These are phyloP conservation scores for Camarhynchus parvulus DNA, from an alignment of 2,113 vertebrate genomes.

Conservation along the genomic window DNA sequence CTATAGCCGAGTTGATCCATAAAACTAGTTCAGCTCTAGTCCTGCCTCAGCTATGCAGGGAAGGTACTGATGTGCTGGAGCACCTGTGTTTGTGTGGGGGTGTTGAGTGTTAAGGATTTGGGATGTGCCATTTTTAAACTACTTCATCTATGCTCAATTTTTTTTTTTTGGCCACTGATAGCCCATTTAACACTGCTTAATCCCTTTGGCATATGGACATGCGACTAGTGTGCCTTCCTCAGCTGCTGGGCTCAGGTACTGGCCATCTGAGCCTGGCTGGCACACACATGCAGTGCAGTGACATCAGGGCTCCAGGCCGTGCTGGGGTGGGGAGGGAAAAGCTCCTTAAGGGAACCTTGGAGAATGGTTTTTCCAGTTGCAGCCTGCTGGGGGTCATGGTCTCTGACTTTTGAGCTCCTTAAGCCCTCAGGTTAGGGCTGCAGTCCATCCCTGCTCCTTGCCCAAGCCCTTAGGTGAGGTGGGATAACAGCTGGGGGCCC, in stretches of 20 bases:
- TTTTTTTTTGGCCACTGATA: neutral
- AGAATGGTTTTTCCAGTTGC: neutral
- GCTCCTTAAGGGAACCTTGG: too few species aligned
- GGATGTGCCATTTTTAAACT: accelerated
- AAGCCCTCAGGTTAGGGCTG: neutral
- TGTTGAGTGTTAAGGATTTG: neutral
- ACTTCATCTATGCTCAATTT: accelerated
- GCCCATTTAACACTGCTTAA: neutral
- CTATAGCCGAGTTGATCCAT: accelerated
- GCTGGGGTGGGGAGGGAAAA: neutral
- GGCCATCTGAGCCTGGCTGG: neutral
- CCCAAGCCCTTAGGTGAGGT: accelerated
- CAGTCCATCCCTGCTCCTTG: neutral
- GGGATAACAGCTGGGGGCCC: neutral
- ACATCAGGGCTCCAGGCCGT: neutral
- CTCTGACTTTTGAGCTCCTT: neutral
- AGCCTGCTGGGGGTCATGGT: neutral
- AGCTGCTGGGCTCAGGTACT: neutral
- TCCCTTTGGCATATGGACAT: neutral
- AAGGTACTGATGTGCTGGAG: neutral
- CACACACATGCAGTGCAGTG: accelerated
- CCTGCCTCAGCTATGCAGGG: accelerated
- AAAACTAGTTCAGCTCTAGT: accelerated
- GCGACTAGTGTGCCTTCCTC: accelerated
- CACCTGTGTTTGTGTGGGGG: accelerated